A percentile compares a stretch with the other conserved stretches of the same genome.
These are phyloP conservation scores for Clusia tigrina DNA, from an alignment of 2,888 invertebrate genomes.

Conservation along the genomic window DNA sequence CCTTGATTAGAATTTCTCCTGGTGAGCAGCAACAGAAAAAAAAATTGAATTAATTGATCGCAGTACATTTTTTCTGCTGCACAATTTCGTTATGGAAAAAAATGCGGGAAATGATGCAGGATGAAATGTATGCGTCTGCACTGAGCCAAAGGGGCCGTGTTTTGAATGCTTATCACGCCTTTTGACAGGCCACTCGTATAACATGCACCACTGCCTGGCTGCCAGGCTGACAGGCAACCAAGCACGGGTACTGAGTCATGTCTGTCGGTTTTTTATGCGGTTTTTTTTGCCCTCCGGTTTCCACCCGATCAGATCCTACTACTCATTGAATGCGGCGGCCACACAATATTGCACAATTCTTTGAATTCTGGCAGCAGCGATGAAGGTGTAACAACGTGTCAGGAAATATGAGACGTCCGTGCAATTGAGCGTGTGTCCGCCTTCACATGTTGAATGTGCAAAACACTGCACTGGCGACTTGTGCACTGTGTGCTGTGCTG, in stretches of 20 bases:
- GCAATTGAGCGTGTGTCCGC: neutral
- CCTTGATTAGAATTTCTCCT: too few relatives aligned
- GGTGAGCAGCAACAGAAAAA: too few relatives aligned
- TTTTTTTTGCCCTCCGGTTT: neutral
- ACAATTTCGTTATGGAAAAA: too few relatives aligned
- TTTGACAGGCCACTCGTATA: too few relatives aligned
- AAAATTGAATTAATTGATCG: too few relatives aligned
- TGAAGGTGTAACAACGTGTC: neutral
- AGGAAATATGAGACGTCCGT: slow-evolving; percentile 1
- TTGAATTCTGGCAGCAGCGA: neutral
- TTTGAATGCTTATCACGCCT: too few relatives aligned
- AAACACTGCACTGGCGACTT: neutral
- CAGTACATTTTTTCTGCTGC: too few relatives aligned
- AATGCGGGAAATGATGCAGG: too few relatives aligned
- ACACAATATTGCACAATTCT: neutral
- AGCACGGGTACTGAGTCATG: neutral
- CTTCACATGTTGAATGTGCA: neutral
- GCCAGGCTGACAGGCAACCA: neutral
- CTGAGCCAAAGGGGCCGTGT: too few relatives aligned
- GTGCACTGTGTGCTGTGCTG: too few relatives aligned
- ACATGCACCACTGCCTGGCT: too few relatives aligned
- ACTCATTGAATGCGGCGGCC: neutral
- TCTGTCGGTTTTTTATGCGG: neutral
- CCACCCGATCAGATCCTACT: neutral
- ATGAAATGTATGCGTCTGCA: too few relatives aligned